These are phyloP conservation scores for Rhingia campestris DNA, from an alignment of 2,888 invertebrate genomes.

Conservation along the genomic window DNA sequence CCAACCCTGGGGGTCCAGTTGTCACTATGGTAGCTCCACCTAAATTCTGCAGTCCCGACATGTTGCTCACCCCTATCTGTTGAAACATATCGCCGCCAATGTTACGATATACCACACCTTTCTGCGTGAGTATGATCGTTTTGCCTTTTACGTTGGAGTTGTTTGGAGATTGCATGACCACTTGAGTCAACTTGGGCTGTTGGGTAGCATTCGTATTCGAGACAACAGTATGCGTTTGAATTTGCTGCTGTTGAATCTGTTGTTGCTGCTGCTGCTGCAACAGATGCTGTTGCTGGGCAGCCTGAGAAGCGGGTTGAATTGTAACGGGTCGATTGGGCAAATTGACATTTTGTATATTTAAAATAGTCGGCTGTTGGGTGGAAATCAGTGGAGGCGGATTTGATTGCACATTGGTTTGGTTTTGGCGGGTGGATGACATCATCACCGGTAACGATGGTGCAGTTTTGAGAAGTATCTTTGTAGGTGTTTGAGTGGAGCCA, in stretches of 20 bases:
- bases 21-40: slow-evolving; percentile 80
- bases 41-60: slow-evolving; percentile 79
- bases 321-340: slow-evolving; percentile 82
- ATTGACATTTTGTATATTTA: slow-evolving; percentile 82
- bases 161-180: slow-evolving; percentile 80
- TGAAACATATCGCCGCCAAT: slow-evolving; percentile 83
- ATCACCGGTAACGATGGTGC: slow-evolving; percentile 80
- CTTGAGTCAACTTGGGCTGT: slow-evolving; percentile 82
- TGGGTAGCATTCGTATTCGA: slow-evolving; percentile 82
- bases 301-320: slow-evolving; percentile 82
- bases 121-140: slow-evolving; percentile 82
- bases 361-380: slow-evolving; percentile 79
- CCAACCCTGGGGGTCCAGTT: slow-evolving; percentile 80
- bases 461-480: slow-evolving; percentile 82
- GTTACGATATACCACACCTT: slow-evolving; percentile 82
- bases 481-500: slow-evolving; percentile 78
- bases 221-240: slow-evolving; percentile 81
- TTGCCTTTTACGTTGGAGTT: slow-evolving; percentile 81
- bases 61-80: slow-evolving; percentile 82
- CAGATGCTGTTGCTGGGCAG: slow-evolving; percentile 81
- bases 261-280: slow-evolving; percentile 81
- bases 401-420: slow-evolving; percentile 76
- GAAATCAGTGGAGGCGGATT: slow-evolving; percentile 82
- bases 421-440: slow-evolving; percentile 79
- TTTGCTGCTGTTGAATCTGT: slow-evolving; percentile 77